Conservation (phyloP, 1,140 invertebrate genomes). For the Dendroctonus ponderosae region DNA sequence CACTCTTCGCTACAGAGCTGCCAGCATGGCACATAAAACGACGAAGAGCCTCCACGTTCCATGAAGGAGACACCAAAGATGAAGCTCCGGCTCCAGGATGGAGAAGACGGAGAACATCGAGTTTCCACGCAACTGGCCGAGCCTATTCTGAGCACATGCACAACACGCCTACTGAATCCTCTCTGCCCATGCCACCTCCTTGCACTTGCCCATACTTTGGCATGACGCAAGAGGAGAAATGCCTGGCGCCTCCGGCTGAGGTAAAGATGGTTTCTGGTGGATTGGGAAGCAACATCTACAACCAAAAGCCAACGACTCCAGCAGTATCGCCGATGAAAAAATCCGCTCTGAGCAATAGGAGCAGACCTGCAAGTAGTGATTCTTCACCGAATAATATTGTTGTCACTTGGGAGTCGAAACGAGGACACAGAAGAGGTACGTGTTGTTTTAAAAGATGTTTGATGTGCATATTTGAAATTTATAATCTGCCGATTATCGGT, state of each 20-base stretch:
- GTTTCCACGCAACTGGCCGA: constrained; percentile 49
- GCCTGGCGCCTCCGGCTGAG: constrained; percentile 51
- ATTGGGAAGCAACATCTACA: constrained; percentile 26
- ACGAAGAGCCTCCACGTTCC: constrained; percentile 57
- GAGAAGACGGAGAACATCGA: constrained; percentile 52
- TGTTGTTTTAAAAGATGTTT: neutral
- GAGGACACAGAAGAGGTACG: constrained; percentile 50
- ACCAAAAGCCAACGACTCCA: constrained; percentile 39
- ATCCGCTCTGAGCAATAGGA: constrained; percentile 25
- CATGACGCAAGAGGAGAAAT: constrained; percentile 56
- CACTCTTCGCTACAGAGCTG: constrained; percentile 33
- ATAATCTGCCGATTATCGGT: too few relatives aligned
- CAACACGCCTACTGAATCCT: constrained; percentile 30
- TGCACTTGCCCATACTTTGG: constrained; percentile 79
- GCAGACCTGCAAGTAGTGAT: constrained; percentile 36
- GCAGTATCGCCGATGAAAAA: constrained; percentile 38
- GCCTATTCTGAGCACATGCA: constrained; percentile 2
- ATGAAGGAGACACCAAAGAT: constrained; percentile 51
- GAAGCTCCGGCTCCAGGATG: constrained; percentile 47
- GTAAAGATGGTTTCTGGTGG: constrained; percentile 58
- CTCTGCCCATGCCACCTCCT: constrained; percentile 63
- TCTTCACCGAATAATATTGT: constrained; percentile 49
- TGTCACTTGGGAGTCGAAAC: constrained; percentile 62
- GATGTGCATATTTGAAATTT: too few relatives aligned
- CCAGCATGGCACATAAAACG: constrained; percentile 46